Evolutionary conservation across 92 coral and sea anemone species (phyloP), one percentile per base, ranked within the genome.

Genomic region (Phenganax subtilis): DNA sequence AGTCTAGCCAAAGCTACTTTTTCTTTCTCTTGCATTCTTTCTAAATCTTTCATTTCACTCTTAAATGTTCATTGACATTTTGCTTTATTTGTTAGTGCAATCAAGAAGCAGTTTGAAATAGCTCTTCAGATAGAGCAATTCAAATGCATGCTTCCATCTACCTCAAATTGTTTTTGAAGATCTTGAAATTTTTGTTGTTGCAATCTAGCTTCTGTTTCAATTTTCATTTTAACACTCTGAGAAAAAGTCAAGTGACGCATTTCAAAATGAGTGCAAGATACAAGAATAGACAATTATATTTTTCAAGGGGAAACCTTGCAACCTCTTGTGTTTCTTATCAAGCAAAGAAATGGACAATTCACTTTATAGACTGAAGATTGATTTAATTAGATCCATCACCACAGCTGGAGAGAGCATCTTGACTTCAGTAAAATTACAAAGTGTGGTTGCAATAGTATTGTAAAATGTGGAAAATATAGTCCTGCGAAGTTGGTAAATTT

Each of bases 31-130:
- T 72, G 88, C 77, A 87, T 88, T 63, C 86, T 90, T 76, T 96
- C 97, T 25, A 96, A 71, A 82, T 86, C 87, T 74, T 87, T 87
- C 8, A 96, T 79, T 70, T 92, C 91, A 64, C 81, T 70, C 99
- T 96, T 56, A 57, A 11, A 78, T 57, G 47, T 37, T 37, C 47
- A 37, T 37, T 37, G 47, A 37, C 47, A 37, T 29, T 15, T 25
- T 51, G 17, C 25, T 12, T 2, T 12, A 63, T 29, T 27, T 25
- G 5, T 30, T 47, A 55, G 25, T 17, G 53, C 37, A 76, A 53
- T n/a, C 66, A 76, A 17, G n/a, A 27, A 27, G 0, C 9, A 9
- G 15, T 8, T 54, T 12, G 9, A 27, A 4, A 8, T 8, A 30
- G 37, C 68, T 15, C 25, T 17, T 12, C 3, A 6, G 25, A 25